Evolutionary conservation across 2,797 vertebrate genomes (phyloP).

Genomic region (Silurus aristotelis): DNA sequence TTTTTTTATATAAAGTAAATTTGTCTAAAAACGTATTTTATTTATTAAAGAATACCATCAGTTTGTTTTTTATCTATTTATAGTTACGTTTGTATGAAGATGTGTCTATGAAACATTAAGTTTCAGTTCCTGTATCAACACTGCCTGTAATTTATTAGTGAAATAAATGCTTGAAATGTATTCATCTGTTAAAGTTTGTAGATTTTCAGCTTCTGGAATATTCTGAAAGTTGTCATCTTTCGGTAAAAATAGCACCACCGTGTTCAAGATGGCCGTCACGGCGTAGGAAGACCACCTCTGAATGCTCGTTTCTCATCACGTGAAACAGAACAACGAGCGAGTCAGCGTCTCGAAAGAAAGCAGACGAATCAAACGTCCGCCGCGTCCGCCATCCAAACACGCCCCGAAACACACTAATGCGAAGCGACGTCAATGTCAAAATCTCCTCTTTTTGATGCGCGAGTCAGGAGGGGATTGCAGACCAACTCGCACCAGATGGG

Average conservation of each 20-base stretch:
- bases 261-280: neutral
- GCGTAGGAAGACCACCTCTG: neutral
- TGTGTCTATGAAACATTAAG: neutral
- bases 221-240: neutral
- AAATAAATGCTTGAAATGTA: neutral
- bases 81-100: neutral
- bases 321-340: neutral
- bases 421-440: slow-evolving; percentile 48
- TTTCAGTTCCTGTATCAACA: neutral
- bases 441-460: slow-evolving; percentile 7
- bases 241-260: neutral
- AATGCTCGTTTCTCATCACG: neutral
- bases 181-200: neutral
- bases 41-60: neutral
- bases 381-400: too few relatives aligned
- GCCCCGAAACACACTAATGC: neutral
- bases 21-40: neutral
- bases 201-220: neutral
- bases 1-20: neutral
- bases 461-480: slow-evolving; percentile 40
- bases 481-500: slow-evolving; percentile 49
- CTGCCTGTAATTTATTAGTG: neutral
- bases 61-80: neutral
- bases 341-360: neutral
- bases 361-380: neutral